phyloP scores from a whole-genome alignment of 2,888 invertebrate genomes.

The Metallyticus violacea region DNA sequence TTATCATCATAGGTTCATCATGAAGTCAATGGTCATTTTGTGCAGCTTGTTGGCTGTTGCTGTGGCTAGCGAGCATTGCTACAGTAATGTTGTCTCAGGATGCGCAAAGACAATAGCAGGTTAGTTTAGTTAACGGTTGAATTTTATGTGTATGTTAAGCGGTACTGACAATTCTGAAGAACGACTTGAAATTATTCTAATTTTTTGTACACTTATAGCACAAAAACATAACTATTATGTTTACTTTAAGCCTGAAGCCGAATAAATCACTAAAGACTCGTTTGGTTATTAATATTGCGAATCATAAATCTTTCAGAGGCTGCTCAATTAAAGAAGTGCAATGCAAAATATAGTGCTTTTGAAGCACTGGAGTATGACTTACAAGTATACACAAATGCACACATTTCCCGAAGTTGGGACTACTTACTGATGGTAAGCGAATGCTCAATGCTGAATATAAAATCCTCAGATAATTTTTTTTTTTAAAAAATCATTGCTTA shows the following conservation, averaged over 20 bases:
- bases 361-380: slow-evolving; percentile 43
- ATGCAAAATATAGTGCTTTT: slow-evolving; percentile 62
- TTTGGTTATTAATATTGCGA: too few species aligned
- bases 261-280: too few species aligned
- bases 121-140: too few species aligned
- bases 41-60: slow-evolving; percentile 52
- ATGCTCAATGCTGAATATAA: background rate
- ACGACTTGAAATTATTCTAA: too few species aligned
- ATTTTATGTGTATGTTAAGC: too few species aligned
- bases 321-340: slow-evolving; percentile 50
- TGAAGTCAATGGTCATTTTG: slow-evolving; percentile 58
- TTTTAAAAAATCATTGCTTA: background rate
- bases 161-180: too few species aligned
- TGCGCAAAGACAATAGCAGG: slow-evolving; percentile 46
- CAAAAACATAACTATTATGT: too few species aligned
- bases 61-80: slow-evolving; percentile 58
- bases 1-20: slow-evolving; percentile 39
- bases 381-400: slow-evolving; percentile 58
- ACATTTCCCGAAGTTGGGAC: slow-evolving; percentile 71
- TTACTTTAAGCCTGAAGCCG: too few species aligned
- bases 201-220: too few species aligned
- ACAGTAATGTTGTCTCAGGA: slow-evolving; percentile 56
- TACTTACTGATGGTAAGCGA: slow-evolving; percentile 59
- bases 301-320: background rate
- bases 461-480: background rate